A percentile compares a stretch with the other conserved stretches of the same genome.
These are phyloP conservation scores for Thamnophis sirtalis DNA, from an alignment of 2,113 vertebrate genomes.

Conservation along the genomic window DNA sequence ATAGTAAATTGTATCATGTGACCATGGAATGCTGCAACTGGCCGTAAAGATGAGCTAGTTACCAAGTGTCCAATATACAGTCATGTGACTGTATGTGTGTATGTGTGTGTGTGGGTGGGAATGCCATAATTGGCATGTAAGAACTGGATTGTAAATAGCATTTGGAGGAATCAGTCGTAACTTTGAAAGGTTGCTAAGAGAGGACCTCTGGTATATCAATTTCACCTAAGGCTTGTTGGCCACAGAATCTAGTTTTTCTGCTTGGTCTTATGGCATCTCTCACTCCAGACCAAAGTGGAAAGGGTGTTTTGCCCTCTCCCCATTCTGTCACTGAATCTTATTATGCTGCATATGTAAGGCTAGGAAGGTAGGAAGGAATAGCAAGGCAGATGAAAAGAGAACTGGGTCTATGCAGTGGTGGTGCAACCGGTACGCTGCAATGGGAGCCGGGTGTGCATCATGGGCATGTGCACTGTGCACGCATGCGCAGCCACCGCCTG, in stretches of 20 bases:
- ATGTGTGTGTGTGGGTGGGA: background rate
- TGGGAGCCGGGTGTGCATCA: too few relatives aligned
- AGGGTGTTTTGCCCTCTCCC: background rate
- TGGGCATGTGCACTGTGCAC: too few relatives aligned
- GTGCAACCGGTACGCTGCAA: too few relatives aligned
- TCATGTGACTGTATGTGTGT: background rate
- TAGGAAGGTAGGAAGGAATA: background rate
- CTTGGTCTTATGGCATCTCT: background rate
- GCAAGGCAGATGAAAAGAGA: background rate
- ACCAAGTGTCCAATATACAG: background rate
- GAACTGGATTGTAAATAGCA: background rate
- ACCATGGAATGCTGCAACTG: background rate
- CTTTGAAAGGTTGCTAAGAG: background rate
- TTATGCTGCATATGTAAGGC: background rate
- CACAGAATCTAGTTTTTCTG: background rate
- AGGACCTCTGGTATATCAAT: background rate
- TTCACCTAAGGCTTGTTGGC: background rate
- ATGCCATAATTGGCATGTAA: background rate
- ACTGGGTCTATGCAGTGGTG: background rate
- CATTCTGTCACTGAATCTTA: background rate
- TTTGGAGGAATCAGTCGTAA: background rate
- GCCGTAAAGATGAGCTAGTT: background rate
- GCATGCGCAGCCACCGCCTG: too few relatives aligned
- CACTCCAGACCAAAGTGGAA: background rate
- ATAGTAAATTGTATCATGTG: background rate